phyloP scores from a whole-genome alignment of 2,113 vertebrate genomes.

The Xiphophorus maculatus region DNA sequence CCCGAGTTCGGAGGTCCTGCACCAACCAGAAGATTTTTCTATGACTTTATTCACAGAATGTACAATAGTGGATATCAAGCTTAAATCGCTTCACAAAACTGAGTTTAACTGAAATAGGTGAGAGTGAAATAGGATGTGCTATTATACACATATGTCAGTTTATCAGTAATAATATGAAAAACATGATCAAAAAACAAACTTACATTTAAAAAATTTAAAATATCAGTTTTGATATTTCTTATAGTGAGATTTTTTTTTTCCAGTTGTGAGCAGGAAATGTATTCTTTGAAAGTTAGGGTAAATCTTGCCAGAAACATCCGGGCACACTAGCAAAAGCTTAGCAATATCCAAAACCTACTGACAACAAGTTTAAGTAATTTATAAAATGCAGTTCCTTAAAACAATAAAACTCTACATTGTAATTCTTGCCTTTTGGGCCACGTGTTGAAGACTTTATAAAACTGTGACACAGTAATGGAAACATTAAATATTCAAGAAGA shows the following conservation, averaged over 20 bases:
- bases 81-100: neutral
- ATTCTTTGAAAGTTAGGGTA: neutral
- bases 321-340: neutral
- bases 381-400: conserved; percentile 2
- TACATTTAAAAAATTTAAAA: neutral
- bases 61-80: too few relatives aligned
- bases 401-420: neutral
- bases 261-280: neutral
- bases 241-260: neutral
- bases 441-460: neutral
- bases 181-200: too few relatives aligned
- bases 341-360: neutral
- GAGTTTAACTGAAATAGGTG: neutral
- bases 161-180: neutral
- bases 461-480: neutral
- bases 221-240: neutral
- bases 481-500: conserved; percentile 49
- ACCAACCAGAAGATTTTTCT: too few relatives aligned
- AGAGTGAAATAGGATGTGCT: neutral
- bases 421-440: neutral
- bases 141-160: neutral
- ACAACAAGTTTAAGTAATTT: neutral
- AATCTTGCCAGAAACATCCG: neutral
- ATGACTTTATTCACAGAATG: too few relatives aligned
- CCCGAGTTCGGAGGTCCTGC: too few relatives aligned